These are phyloP conservation scores for Mythimna lalbum DNA, from an alignment of 2,888 invertebrate species.

Conservation along the genomic window DNA sequence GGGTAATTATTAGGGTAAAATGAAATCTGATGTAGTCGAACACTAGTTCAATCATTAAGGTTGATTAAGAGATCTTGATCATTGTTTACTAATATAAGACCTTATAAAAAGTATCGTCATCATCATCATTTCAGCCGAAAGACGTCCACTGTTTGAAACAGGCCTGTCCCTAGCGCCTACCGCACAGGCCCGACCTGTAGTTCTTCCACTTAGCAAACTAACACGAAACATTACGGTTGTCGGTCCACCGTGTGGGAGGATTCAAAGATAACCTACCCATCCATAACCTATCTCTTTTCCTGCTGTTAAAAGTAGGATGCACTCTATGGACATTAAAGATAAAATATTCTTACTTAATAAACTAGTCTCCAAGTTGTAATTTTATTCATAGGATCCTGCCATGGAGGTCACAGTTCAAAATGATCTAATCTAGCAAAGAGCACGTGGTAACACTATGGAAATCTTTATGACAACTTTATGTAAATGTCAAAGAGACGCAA, in stretches of 20 bases:
- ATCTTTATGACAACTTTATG: conserved; percentile 25
- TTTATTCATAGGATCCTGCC: not conserved
- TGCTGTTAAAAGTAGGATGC: not conserved
- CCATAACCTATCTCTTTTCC: not conserved
- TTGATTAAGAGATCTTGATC: too few relatives aligned
- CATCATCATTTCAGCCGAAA: not conserved
- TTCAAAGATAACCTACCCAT: not conserved
- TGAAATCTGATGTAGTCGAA: too few relatives aligned
- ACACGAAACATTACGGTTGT: not conserved
- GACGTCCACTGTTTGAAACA: not conserved
- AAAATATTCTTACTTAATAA: not conserved
- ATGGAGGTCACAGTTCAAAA: conserved; percentile 30
- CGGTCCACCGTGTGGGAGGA: not conserved
- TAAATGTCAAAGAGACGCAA: conserved; percentile 39
- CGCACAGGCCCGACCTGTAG: not conserved
- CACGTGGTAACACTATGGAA: conserved; percentile 20
- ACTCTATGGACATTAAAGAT: not conserved
- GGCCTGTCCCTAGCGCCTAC: not conserved
- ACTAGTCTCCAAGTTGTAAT: not conserved
- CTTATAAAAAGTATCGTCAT: too few relatives aligned
- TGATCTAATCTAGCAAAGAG: conserved; percentile 36
- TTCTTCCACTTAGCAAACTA: not conserved
- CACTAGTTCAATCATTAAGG: too few relatives aligned
- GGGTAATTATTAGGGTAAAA: too few relatives aligned
- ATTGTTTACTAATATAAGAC: too few relatives aligned